Evolutionary conservation across 1,140 invertebrate genomes (phyloP), one percentile per base, ranked within the genome.

Genomic region (Dendroctonus ponderosae): DNA sequence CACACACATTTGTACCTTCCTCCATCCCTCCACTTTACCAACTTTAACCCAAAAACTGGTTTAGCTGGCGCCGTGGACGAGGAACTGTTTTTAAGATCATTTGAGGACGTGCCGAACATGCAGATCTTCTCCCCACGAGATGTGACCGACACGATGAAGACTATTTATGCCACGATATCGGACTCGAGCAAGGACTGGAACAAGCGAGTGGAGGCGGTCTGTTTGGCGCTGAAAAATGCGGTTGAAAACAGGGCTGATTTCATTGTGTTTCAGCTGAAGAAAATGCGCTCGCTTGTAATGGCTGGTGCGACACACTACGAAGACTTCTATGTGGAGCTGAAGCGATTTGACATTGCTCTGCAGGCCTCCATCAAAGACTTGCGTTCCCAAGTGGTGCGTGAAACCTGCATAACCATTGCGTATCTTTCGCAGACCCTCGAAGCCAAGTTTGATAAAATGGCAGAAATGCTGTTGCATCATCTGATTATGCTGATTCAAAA

Each of bases 401-500:
- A 99, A 80, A 92, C 92, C 0, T 98, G 95, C 78, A 93, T 98
- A 52, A 94, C 95, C 2, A 87, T 98, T 64, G 94, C 95, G 37
- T 97, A 89, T 82, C 85, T 97, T 78, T 90, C 94, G 52, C 91
- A 94, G 79, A 85, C 87, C 43, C 74, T 98, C 49, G 88, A 88
- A 58, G 89, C 85, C 69, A 92, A 91, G 78, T 85, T 96, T 72
- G 94, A 97, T 68, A 87, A 87, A 78, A 91, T 95, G 79, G 89
- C 90, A 15, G 89, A 96, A 76, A 83, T 86, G 62, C 83, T 97
- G 49, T 77, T 98, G 44, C 88, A 89, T 56, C 86, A 87, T 66
- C 79, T 98, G 26, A 93, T 98, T 73, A 91, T 91, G 77, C 85
- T 98, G 50, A 94, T 98, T 78, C 93, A 93, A 75, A 99, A 98